Evolutionary conservation across 2,888 invertebrate species (phyloP).

Genomic region (Dinocampus coccinellae): DNA sequence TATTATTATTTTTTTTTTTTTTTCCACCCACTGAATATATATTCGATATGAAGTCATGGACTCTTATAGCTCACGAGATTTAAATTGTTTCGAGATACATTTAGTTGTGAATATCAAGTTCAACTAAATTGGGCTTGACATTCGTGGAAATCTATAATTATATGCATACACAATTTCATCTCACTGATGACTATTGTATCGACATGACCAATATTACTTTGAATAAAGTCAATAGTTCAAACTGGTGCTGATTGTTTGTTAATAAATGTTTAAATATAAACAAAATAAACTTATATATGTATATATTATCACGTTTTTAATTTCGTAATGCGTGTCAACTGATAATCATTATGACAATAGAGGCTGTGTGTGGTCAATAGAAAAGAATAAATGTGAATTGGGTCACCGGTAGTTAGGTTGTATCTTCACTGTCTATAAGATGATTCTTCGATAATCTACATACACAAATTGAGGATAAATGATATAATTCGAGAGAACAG

Average conservation of each 20-base stretch:
- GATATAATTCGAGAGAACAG: slow-evolving; percentile 10
- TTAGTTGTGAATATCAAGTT: slow-evolving; percentile 30
- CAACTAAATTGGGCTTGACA: slow-evolving; percentile 24
- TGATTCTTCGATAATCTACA: background rate
- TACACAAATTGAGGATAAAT: background rate
- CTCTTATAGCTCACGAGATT: slow-evolving; percentile 28
- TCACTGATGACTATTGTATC: background rate
- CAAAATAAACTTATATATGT: background rate
- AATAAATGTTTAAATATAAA: background rate
- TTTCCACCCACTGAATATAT: background rate
- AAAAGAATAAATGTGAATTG: slow-evolving; percentile 37
- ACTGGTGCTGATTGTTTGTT: background rate
- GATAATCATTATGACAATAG: slow-evolving; percentile 5
- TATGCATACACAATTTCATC: background rate
- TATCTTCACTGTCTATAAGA: slow-evolving; percentile 54
- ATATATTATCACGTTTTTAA: too few relatives aligned
- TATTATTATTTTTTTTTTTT: background rate
- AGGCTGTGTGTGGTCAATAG: slow-evolving; percentile 13
- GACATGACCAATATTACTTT: background rate
- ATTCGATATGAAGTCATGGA: slow-evolving; percentile 21
- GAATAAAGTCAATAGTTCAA: background rate
- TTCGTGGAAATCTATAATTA: slow-evolving; percentile 7
- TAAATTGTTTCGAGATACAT: slow-evolving; percentile 16
- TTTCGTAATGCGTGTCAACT: too few relatives aligned
- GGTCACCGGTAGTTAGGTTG: slow-evolving; percentile 52